A percentile compares a stretch with the other conserved stretches of the same genome.
phyloP scores from a whole-genome alignment of 2,797 vertebrate genomes.

The Calcarius lapponicus region DNA sequence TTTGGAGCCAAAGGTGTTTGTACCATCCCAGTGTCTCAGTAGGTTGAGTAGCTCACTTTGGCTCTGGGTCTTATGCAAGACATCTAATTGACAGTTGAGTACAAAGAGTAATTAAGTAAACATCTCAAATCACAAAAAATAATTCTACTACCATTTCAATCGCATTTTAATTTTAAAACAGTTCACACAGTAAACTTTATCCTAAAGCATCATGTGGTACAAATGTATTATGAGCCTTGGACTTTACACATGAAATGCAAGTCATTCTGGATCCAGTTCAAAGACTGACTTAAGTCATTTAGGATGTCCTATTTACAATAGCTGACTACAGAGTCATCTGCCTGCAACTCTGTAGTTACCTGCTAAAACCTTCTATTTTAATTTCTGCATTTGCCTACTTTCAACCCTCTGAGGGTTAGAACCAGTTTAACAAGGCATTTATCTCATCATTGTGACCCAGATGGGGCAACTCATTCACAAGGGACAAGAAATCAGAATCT shows the following conservation, averaged over 20 bases:
- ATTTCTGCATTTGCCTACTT: constrained; percentile 66
- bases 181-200: constrained; percentile 62
- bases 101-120: constrained; percentile 47
- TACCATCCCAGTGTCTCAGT: not conserved
- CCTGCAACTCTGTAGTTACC: constrained; percentile 58
- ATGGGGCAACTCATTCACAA: constrained; percentile 18
- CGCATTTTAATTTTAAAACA: constrained; percentile 51
- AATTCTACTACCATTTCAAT: constrained; percentile 39
- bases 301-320: constrained; percentile 55
- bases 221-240: constrained; percentile 28
- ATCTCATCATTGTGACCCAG: constrained; percentile 50
- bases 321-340: constrained; percentile 49
- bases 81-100: not conserved
- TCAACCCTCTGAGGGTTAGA: constrained; percentile 56
- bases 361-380: constrained; percentile 62
- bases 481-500: constrained; percentile 22
- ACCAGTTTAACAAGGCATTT: constrained; percentile 56
- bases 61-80: not conserved
- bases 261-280: constrained; percentile 41
- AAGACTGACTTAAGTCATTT: constrained; percentile 46
- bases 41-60: not conserved
- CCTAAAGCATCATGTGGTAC: constrained; percentile 33
- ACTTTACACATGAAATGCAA: constrained; percentile 40
- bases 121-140: constrained; percentile 21
- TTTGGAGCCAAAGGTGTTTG: not conserved